Conservation (phyloP, 1,140 invertebrate genomes). For the Paraescarpia echinospica region DNA sequence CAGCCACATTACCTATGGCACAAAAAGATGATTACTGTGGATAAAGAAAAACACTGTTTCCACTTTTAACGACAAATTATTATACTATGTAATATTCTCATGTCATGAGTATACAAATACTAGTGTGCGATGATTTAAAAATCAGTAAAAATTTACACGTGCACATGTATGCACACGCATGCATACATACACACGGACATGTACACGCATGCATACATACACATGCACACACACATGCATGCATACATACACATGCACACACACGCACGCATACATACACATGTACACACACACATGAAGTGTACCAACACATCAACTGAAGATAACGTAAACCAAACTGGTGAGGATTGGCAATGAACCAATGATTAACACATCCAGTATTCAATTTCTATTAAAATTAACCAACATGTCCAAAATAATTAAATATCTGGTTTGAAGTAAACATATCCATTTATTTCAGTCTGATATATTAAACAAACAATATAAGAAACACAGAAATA, state of each 20-base stretch:
- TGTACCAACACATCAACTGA: background rate
- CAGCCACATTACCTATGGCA: too few relatives aligned
- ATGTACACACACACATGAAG: background rate
- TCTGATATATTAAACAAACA: background rate
- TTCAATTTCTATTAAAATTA: background rate
- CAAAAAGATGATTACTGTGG: too few relatives aligned
- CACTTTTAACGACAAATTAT: too few relatives aligned
- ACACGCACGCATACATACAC: background rate
- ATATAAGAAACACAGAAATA: background rate
- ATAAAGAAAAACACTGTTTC: too few relatives aligned
- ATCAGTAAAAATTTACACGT: too few relatives aligned
- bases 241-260: background rate
- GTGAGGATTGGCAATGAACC: too few relatives aligned
- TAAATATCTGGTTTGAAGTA: background rate
- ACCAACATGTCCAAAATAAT: background rate
- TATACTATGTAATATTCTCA: background rate
- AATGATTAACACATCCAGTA: background rate
- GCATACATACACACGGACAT: too few relatives aligned
- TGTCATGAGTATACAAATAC: background rate
- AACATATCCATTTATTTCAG: background rate
- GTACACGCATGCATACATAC: background rate
- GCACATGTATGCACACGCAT: too few relatives aligned
- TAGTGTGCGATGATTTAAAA: too few relatives aligned
- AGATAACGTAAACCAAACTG: background rate
- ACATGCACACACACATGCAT: background rate